phyloP scores from a whole-genome alignment of 2,888 invertebrate species.

The Calliscelio sp. region DNA sequence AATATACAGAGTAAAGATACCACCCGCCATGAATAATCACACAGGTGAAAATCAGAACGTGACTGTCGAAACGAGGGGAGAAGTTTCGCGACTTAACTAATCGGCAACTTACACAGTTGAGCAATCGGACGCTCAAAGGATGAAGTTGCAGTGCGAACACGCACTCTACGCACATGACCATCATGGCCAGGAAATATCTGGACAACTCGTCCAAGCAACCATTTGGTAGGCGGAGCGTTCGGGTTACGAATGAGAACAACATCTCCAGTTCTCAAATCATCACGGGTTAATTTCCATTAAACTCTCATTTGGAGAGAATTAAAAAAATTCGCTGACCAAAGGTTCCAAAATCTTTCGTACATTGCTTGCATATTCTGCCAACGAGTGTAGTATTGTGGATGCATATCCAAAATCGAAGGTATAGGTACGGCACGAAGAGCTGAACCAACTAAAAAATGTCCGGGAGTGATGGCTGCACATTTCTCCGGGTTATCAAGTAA shows the following conservation, averaged over 20 bases:
- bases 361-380: constrained; percentile 71
- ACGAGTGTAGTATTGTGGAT: constrained; percentile 56
- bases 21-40: too few relatives aligned
- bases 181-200: neutral
- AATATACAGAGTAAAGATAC: neutral
- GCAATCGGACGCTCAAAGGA: neutral
- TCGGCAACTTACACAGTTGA: constrained; percentile 2
- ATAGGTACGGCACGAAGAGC: constrained; percentile 66
- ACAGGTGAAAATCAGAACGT: too few relatives aligned
- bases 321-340: constrained; percentile 73
- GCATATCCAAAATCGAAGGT: constrained; percentile 60
- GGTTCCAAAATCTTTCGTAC: constrained; percentile 73
- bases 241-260: neutral
- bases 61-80: neutral
- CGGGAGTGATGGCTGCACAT: constrained; percentile 61
- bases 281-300: neutral
- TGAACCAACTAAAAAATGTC: constrained; percentile 49
- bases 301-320: neutral
- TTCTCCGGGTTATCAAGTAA: constrained; percentile 51
- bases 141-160: neutral
- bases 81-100: neutral
- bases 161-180: neutral
- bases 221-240: neutral
- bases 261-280: neutral
- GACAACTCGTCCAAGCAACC: neutral